Evolutionary conservation across 2,797 vertebrate genomes (phyloP).

Genomic region (Sebastes baramenuke): DNA sequence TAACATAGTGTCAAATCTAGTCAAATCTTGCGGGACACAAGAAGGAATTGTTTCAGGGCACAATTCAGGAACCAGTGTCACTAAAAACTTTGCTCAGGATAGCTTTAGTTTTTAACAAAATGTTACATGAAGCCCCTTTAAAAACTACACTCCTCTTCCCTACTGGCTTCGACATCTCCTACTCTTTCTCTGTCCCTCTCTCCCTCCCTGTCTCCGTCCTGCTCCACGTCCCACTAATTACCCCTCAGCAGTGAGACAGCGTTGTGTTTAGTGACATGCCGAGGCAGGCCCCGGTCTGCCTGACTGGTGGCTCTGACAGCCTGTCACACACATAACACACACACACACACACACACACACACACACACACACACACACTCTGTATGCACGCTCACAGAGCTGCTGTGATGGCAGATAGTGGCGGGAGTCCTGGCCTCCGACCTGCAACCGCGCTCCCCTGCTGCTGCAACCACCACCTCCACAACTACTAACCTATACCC

Average conservation of each 20-base stretch:
- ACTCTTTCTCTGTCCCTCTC: not conserved
- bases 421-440: conserved; percentile 40
- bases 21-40: not conserved
- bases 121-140: not conserved
- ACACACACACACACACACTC: conserved; percentile 8
- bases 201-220: not conserved
- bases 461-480: not conserved
- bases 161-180: not conserved
- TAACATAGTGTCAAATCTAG: not conserved
- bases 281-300: conserved; percentile 32
- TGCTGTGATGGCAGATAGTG: conserved; percentile 27
- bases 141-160: not conserved
- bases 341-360: not conserved
- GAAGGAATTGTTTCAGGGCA: not conserved
- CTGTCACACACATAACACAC: conserved; percentile 43
- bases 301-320: conserved; percentile 60
- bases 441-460: conserved; percentile 15
- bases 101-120: conserved; percentile 20
- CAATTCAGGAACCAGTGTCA: not conserved
- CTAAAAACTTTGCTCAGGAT: not conserved
- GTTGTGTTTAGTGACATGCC: conserved; percentile 58
- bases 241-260: conserved; percentile 51
- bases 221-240: conserved; percentile 62
- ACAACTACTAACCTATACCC: conserved; percentile 15
- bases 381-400: conserved; percentile 2